These are phyloP conservation scores for Rhabdornis inornatus DNA, from an alignment of 2,113 vertebrate species.

Conservation along the genomic window DNA sequence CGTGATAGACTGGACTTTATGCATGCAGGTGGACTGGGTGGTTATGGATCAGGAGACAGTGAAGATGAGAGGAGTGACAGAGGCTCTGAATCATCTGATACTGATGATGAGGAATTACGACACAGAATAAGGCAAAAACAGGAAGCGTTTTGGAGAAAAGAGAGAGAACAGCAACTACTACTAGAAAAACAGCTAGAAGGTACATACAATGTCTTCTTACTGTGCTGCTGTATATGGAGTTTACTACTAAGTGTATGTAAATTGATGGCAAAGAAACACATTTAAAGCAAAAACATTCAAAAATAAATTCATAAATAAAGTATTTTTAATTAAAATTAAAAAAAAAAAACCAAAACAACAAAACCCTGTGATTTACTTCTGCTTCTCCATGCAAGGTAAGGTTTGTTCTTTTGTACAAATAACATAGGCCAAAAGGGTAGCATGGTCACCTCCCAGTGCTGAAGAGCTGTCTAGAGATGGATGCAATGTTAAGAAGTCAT, in stretches of 20 bases:
- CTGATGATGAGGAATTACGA: constrained; percentile 94
- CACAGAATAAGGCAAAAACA: constrained; percentile 97
- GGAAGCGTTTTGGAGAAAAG: constrained; percentile 96
- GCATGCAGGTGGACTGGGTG: constrained; percentile 97
- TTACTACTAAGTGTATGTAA: neutral
- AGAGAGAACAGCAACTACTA: constrained; percentile 87
- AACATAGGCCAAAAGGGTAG: neutral
- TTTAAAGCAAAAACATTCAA: neutral
- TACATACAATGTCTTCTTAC: neutral
- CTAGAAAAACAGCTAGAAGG: constrained; percentile 91
- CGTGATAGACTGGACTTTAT: constrained; percentile 86
- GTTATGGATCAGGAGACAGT: constrained; percentile 97
- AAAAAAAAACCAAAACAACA: too few relatives aligned
- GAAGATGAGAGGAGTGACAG: constrained; percentile 88
- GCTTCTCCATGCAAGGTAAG: neutral
- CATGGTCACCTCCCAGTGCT: neutral
- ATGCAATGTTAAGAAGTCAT: neutral
- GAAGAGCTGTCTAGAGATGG: neutral
- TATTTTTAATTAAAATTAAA: neutral
- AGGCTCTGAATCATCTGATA: constrained; percentile 96
- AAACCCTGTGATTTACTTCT: neutral
- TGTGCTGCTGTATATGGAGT: neutral
- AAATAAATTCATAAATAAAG: neutral
- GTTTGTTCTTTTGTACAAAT: neutral
- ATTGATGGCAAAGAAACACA: neutral